These are phyloP conservation scores for Anguilla marmorata DNA, from an alignment of 2,797 vertebrate species.

Conservation along the genomic window DNA sequence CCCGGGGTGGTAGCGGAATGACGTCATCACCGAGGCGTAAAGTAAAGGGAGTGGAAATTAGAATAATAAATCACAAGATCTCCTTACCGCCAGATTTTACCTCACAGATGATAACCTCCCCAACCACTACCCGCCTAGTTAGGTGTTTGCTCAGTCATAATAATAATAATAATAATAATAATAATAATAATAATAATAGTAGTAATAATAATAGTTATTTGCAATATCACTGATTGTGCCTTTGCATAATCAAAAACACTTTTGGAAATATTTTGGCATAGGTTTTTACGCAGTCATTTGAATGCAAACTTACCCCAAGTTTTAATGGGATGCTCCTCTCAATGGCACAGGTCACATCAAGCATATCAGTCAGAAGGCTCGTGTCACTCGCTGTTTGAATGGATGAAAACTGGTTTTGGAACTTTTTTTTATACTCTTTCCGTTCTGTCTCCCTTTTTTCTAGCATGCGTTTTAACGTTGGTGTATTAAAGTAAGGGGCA, in stretches of 20 bases:
- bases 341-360: not conserved
- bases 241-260: not conserved
- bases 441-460: slow-evolving; percentile 41
- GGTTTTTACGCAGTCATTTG: not conserved
- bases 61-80: not conserved
- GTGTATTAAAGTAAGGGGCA: slow-evolving; percentile 39
- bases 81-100: not conserved
- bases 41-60: slow-evolving; percentile 66
- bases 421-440: slow-evolving; percentile 36
- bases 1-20: slow-evolving; percentile 68
- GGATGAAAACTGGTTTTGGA: slow-evolving; percentile 32
- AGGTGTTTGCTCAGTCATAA: not conserved
- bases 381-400: slow-evolving; percentile 15
- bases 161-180: not conserved
- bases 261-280: not conserved
- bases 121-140: not conserved
- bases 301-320: not conserved
- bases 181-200: not conserved
- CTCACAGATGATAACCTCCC: not conserved
- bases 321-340: not conserved
- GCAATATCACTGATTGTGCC: too few relatives aligned
- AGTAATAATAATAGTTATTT: not conserved
- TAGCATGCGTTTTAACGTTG: slow-evolving; percentile 43
- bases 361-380: not conserved
- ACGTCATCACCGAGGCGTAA: slow-evolving; percentile 74